Evolutionary conservation across 2,888 invertebrate genomes (phyloP).

Genomic region (Stenoptilia bipunctidactyla): DNA sequence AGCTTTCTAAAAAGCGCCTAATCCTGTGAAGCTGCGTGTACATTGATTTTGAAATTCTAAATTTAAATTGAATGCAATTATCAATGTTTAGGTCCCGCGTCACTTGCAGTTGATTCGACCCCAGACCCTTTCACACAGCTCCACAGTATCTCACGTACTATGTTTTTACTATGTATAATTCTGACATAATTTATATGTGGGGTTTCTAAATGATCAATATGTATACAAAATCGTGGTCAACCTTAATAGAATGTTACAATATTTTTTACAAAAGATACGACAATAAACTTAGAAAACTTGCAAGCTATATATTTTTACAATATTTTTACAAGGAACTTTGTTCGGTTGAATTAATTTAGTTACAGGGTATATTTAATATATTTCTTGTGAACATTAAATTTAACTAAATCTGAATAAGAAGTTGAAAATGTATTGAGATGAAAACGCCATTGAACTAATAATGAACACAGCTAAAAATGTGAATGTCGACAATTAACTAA

Average conservation of each 20-base stretch:
- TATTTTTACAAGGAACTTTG: slow-evolving; percentile 37
- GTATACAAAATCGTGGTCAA: slow-evolving; percentile 13
- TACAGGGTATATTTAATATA: no score
- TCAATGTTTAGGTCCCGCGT: no score
- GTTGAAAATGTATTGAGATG: background rate
- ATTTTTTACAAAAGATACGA: slow-evolving; percentile 1
- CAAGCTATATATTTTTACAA: no score
- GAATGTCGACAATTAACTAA: slow-evolving; percentile 22
- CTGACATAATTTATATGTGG: slow-evolving; percentile 15
- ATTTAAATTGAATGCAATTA: no score
- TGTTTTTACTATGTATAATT: slow-evolving; percentile 16
- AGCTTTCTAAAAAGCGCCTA: slow-evolving; percentile 46
- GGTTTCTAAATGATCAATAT: slow-evolving; percentile 16
- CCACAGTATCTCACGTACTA: slow-evolving; percentile 18
- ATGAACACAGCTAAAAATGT: slow-evolving; percentile 11
- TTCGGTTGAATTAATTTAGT: slow-evolving; percentile 13
- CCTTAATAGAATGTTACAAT: slow-evolving; percentile 8
- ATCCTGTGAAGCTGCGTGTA: slow-evolving; percentile 31
- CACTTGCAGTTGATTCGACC: no score
- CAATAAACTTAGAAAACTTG: slow-evolving; percentile 1
- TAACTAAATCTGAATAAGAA: no score
- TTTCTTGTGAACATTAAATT: no score
- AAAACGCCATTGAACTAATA: background rate
- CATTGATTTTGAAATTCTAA: no score
- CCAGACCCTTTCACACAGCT: slow-evolving; percentile 20